phyloP scores from a whole-genome alignment of 2,113 vertebrate species.

The Xiphias gladius region DNA sequence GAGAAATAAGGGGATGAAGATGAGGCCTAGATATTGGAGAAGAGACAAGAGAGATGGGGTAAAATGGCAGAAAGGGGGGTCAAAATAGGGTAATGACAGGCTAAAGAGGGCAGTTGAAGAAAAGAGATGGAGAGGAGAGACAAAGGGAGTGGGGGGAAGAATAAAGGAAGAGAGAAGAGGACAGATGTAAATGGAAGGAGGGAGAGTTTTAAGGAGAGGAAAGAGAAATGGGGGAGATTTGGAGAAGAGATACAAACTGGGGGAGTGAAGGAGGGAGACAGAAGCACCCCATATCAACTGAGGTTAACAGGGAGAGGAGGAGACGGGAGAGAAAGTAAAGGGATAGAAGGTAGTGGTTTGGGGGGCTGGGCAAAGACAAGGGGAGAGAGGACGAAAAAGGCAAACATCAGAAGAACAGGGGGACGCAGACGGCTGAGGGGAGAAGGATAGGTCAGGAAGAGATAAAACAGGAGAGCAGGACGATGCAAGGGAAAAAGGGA shows the following conservation, averaged over 20 bases:
- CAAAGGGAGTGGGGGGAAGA: background rate
- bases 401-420: background rate
- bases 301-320: background rate
- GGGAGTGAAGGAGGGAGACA: constrained; percentile 31
- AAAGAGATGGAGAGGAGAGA: constrained; percentile 86
- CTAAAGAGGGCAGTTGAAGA: constrained; percentile 81
- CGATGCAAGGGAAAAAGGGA: background rate
- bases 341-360: background rate
- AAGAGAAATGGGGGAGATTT: background rate
- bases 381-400: background rate
- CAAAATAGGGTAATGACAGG: constrained; percentile 67
- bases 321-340: background rate
- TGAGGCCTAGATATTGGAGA: constrained; percentile 71
- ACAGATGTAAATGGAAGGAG: background rate
- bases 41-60: constrained; percentile 64
- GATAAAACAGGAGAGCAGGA: background rate
- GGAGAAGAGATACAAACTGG: background rate
- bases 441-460: background rate
- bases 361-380: background rate
- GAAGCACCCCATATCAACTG: background rate
- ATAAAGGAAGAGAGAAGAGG: background rate
- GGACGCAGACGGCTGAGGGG: background rate
- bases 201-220: background rate
- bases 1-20: background rate
- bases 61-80: background rate